These are phyloP conservation scores for Chloebia gouldiae DNA, from an alignment of 2,113 vertebrate genomes.

Conservation along the genomic window DNA sequence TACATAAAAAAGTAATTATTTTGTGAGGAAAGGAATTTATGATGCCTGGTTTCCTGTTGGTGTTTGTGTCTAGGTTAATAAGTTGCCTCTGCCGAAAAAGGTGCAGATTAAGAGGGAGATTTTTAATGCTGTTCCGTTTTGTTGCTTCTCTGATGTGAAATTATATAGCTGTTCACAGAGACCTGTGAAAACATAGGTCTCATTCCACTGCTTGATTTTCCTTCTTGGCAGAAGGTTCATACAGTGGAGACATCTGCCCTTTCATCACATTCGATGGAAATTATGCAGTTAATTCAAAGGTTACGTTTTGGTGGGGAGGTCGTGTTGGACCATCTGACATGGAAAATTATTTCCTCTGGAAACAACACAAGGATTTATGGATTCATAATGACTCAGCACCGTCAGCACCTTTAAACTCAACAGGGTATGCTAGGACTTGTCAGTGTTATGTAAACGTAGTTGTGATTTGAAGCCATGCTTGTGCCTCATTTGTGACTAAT, in stretches of 20 bases:
- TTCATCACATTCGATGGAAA: not conserved
- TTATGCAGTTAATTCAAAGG: not conserved
- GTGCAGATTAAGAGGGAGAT: not conserved
- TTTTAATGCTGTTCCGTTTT: not conserved
- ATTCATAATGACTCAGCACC: conserved; percentile 69
- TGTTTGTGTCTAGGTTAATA: not conserved
- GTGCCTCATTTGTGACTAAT: not conserved
- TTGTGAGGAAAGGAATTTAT: not conserved
- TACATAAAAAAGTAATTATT: not conserved
- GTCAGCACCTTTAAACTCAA: not conserved
- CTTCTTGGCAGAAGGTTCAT: not conserved
- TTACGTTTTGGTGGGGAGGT: not conserved
- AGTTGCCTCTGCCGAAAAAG: not conserved
- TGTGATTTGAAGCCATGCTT: not conserved
- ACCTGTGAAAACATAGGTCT: not conserved
- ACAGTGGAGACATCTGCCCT: not conserved
- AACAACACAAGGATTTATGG: not conserved
- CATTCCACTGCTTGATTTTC: not conserved
- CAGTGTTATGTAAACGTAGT: conserved; percentile 2
- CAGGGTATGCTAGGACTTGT: not conserved
- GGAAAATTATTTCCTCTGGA: not conserved
- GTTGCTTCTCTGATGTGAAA: not conserved
- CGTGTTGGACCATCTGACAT: not conserved
- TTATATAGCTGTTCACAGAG: not conserved
- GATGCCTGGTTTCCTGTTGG: not conserved